Evolutionary conservation across 2,888 invertebrate genomes (phyloP), one percentile per base, ranked within the genome.

Genomic region (Drosophila subquinaria): DNA sequence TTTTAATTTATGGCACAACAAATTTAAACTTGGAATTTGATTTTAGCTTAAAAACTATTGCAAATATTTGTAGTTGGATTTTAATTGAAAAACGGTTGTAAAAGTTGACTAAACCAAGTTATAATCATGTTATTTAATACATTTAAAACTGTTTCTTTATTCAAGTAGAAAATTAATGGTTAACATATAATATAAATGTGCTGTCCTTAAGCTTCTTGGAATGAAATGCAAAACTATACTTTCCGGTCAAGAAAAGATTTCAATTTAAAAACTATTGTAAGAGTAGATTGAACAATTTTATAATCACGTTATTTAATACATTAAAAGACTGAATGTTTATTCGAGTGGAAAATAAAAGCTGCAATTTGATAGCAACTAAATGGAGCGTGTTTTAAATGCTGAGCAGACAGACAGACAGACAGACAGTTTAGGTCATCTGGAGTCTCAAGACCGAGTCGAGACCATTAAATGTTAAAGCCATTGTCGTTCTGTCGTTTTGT

Each of bases 401-500:
- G 23, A 40, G 11, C 30, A 59, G 48, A 48, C 30, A 59, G 48
- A 38, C 42, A 53, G 36, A 15, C 30, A 59, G 48, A 48, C 30
- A 59, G 48, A 38, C 42, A 53, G 36, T 35, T 53, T 45, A 53
- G 53, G 36, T 38, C 57, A 62, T 42, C 20, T 61, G 35, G 53
- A 15, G 17, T 40, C 38, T 6, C 43, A 45, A 15, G 17, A 33
- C 38, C 43, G 53, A 15, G 17, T 40, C 38, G n/a, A 63, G 33
- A 30, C 47, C 57, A 71, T 71, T 69, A 69, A 63, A 63, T 71
- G 69, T 57, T 71, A 27, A 56, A 55, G 13, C 64, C 51, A 20
- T 63, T 47, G 48, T 53, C 53, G 45, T 38, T 53, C n/a, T 61
- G 52, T 5, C 53, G 45, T 38, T 53, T 11, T 61, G 52, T 5